Evolutionary conservation across 2,888 invertebrate species (phyloP), one percentile per base, ranked within the genome.

Genomic region (Tanaodytes sp.): DNA sequence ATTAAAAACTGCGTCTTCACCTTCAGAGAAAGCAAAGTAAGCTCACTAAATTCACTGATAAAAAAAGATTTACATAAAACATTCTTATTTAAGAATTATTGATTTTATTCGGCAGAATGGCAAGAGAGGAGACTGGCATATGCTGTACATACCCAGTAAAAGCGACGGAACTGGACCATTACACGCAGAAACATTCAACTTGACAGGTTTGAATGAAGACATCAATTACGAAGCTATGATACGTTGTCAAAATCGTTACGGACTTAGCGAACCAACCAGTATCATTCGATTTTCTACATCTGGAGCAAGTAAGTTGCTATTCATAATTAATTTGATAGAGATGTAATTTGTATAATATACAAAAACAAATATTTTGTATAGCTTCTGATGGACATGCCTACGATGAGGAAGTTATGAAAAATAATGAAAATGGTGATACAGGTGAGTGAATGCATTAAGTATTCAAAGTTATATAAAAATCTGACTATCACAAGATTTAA

Each of bases 251-350:
- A 95, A 95, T 84, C 89, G 91, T 77, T 94, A 91, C 77, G 94
- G 95, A n/a, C 93, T 92, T 92, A 94, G 94, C 75, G 91, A 91
- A 74, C 90, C 91, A 0, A 93, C 93, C 9, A 88, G 91, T 1
- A 87, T 92, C 46, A 86, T 93, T 58, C 89, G 91, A 79, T 94
- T 95, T 79, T 90, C 92, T 11, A 94, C 94, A 0, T 89, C 90
- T 49, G 91, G 92, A 39, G 36, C 12, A 8, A 37, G 52, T 65
- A 39, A 51, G 40, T 48, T n/a, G 23, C 23, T 4, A 23, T 23
- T n/a, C n/a, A n/a, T n/a, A n/a, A n/a, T n/a, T n/a, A n/a, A n/a
- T n/a, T n/a, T n/a, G n/a, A n/a, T n/a, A n/a, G n/a, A n/a, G n/a
- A n/a, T n/a, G n/a, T n/a, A n/a, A n/a, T n/a, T n/a, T n/a, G n/a